phyloP scores from a whole-genome alignment of 2,888 invertebrate species.

The Ophioninae sp. region DNA sequence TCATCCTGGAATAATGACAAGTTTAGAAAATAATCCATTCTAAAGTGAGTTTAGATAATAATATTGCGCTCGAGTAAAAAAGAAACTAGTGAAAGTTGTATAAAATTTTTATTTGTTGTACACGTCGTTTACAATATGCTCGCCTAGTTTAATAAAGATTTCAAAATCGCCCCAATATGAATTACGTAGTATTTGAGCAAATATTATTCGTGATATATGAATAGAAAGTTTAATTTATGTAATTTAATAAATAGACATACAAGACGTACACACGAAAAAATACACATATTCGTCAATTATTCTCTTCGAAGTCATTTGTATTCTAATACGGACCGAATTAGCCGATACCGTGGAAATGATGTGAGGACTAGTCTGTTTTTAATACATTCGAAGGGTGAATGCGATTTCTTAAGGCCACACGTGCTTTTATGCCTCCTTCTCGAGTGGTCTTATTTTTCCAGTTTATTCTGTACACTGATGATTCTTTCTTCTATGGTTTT shows the following conservation, averaged over 20 bases:
- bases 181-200: background rate
- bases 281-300: background rate
- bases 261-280: slow-evolving; percentile 27
- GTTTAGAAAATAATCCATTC: background rate
- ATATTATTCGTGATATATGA: background rate
- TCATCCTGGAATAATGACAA: background rate
- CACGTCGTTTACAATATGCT: background rate
- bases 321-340: slow-evolving; percentile 1
- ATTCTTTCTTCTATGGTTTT: slow-evolving; percentile 83
- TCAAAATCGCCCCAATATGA: background rate
- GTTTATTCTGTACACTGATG: slow-evolving; percentile 82
- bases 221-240: slow-evolving; percentile 34
- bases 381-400: slow-evolving; percentile 14
- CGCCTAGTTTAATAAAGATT: background rate
- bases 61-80: background rate
- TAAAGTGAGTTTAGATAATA: background rate
- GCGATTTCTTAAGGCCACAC: background rate
- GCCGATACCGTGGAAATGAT: background rate
- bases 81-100: background rate
- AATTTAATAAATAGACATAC: slow-evolving; percentile 39
- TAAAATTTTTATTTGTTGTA: background rate
- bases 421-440: background rate
- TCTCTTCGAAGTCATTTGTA: background rate
- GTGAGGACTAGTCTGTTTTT: slow-evolving; percentile 29
- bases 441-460: slow-evolving; percentile 65